These are phyloP conservation scores for Phoenoteleia sp. DNA, from an alignment of 2,888 invertebrate species.

Conservation along the genomic window DNA sequence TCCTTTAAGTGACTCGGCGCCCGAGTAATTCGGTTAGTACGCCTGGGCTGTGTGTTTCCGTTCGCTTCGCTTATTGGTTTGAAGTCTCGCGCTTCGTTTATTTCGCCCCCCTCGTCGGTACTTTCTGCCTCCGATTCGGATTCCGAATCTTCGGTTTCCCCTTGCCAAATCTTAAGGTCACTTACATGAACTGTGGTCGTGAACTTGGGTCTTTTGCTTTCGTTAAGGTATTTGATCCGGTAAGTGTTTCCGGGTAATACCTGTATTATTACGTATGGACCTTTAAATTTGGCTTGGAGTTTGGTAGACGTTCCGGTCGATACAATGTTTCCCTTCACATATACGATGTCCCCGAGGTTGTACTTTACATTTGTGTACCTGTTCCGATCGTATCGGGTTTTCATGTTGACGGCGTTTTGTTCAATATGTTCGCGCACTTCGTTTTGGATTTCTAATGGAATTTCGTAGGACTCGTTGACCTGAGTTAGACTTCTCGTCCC, in stretches of 20 bases:
- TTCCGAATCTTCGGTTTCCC: not conserved
- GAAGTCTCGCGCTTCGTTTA: too few relatives aligned
- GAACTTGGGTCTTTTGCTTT: not conserved
- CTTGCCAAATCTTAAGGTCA: constrained; percentile 20
- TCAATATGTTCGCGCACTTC: not conserved
- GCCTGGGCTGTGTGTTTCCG: too few relatives aligned
- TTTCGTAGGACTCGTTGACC: not conserved
- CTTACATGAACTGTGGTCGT: constrained; percentile 6
- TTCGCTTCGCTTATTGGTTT: too few relatives aligned
- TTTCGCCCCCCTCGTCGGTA: too few relatives aligned
- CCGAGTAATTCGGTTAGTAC: too few relatives aligned
- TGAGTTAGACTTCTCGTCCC: not conserved
- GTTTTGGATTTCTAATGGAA: not conserved
- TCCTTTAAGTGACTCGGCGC: too few relatives aligned
- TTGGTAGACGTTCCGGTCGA: constrained; percentile 1
- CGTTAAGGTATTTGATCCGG: constrained; percentile 14
- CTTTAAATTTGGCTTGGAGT: constrained; percentile 18
- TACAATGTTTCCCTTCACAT: not conserved
- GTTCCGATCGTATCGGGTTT: not conserved
- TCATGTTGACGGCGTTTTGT: not conserved
- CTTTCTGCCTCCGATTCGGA: not conserved
- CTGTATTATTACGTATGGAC: constrained; percentile 1
- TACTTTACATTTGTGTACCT: constrained; percentile 1
- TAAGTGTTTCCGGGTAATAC: not conserved
- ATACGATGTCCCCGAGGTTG: not conserved